Percentiles rank a stretch among this genome's conserved stretches.
phyloP scores from a whole-genome alignment of 2,113 vertebrate species.

The Psammodynastes pulverulentus region DNA sequence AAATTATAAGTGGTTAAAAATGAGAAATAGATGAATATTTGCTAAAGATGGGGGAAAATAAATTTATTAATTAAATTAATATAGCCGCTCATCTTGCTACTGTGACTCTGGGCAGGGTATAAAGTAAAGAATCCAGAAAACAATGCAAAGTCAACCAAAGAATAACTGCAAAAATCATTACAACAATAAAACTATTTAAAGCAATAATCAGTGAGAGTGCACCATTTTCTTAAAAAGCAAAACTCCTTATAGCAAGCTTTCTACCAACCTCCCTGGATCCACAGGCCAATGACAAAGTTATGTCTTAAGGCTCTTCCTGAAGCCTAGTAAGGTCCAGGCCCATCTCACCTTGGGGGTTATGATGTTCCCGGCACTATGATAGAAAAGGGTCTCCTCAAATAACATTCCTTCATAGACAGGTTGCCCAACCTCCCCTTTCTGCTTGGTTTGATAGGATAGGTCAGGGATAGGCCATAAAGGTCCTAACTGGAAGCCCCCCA shows the following conservation, averaged over 20 bases:
- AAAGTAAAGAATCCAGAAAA: neutral
- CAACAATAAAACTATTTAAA: neutral
- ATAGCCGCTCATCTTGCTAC: neutral
- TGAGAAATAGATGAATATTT: neutral
- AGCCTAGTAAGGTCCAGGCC: neutral
- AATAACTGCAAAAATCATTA: neutral
- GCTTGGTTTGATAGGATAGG: neutral
- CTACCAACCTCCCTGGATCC: neutral
- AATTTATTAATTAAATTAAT: neutral
- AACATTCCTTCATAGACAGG: neutral
- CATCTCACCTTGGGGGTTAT: neutral
- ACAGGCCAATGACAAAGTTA: neutral
- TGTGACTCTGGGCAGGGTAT: neutral
- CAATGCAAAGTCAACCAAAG: neutral
- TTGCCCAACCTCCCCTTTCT: neutral
- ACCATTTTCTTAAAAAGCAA: neutral
- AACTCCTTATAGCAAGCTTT: neutral
- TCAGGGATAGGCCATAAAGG: too few relatives aligned
- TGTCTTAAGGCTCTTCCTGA: neutral
- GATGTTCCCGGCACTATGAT: neutral
- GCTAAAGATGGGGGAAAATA: neutral
- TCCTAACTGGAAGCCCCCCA: too few relatives aligned
- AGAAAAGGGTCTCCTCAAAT: neutral
- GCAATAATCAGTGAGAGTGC: neutral
- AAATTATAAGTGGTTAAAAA: neutral